Conservation (phyloP, 2,113 vertebrate species). For the Dromaius novaehollandiae region DNA sequence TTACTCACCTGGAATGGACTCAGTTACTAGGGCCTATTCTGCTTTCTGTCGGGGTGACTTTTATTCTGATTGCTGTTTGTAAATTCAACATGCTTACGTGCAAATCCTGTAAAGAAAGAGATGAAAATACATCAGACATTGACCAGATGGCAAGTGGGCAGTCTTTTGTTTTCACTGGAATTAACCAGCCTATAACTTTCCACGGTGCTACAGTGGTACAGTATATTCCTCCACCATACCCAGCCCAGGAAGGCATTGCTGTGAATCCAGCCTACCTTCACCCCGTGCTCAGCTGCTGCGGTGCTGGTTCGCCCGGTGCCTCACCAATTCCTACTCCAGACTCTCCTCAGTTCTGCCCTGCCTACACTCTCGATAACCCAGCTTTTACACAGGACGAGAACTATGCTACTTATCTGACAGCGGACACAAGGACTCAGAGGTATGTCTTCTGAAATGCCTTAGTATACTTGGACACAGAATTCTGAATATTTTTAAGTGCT, state of each 20-base stretch:
- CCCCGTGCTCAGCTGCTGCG: slow-evolving; percentile 32
- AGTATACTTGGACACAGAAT: not conserved
- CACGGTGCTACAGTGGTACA: slow-evolving; percentile 77
- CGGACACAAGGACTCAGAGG: slow-evolving; percentile 58
- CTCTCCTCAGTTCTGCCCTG: slow-evolving; percentile 74
- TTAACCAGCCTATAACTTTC: slow-evolving; percentile 83
- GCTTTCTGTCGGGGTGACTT: slow-evolving; percentile 82
- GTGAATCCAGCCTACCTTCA: slow-evolving; percentile 21
- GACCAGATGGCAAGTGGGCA: slow-evolving; percentile 70
- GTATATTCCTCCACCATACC: slow-evolving; percentile 78
- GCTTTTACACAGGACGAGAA: slow-evolving; percentile 65
- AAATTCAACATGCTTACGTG: slow-evolving; percentile 82
- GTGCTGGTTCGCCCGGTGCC: not conserved
- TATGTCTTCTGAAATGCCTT: slow-evolving; percentile 41
- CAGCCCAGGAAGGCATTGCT: slow-evolving; percentile 55
- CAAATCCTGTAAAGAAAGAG: slow-evolving; percentile 72
- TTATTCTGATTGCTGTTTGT: slow-evolving; percentile 84
- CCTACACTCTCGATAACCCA: slow-evolving; percentile 71
- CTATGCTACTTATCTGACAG: not conserved
- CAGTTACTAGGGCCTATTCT: slow-evolving; percentile 86
- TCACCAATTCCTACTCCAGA: not conserved
- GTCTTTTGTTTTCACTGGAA: slow-evolving; percentile 80
- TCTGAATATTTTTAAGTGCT: not conserved
- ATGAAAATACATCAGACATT: slow-evolving; percentile 34
- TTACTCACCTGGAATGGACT: slow-evolving; percentile 79